A percentile compares a stretch with the other conserved stretches of the same genome.
Evolutionary conservation across 2,113 vertebrate genomes (phyloP).

Genomic region (Hyperoodon ampullatus): DNA sequence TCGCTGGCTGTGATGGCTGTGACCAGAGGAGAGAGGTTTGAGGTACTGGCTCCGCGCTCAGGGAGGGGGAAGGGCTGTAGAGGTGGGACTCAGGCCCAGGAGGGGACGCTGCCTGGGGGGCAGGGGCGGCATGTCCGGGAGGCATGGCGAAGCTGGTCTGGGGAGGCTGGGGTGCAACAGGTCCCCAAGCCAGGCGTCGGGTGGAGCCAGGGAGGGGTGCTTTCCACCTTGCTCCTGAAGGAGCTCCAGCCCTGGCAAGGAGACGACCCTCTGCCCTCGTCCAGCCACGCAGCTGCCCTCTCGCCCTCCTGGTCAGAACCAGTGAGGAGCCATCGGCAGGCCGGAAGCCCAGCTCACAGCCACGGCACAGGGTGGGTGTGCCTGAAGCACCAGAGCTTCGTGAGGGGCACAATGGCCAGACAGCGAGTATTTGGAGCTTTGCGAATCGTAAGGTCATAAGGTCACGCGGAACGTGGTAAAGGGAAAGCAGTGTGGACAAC

Average conservation of each 20-base stretch:
- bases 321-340: not conserved
- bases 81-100: not conserved
- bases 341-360: no score
- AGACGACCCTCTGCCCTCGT: not conserved
- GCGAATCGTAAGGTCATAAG: not conserved
- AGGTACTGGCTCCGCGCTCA: no score
- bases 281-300: no score
- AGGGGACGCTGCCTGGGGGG: no score
- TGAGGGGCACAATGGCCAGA: not conserved
- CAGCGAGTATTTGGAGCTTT: not conserved
- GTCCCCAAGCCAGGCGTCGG: not conserved
- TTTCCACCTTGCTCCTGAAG: not conserved
- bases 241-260: not conserved
- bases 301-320: not conserved
- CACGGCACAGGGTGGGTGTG: no score
- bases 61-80: not conserved
- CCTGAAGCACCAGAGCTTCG: no score
- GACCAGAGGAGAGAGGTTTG: not conserved
- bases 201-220: no score
- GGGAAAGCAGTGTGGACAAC: not conserved
- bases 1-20: not conserved
- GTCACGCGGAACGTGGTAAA: not conserved
- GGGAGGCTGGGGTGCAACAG: no score
- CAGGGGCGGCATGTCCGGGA: not conserved
- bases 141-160: no score